phyloP scores from a whole-genome alignment of 2,888 invertebrate species.

The Unio pictorum region DNA sequence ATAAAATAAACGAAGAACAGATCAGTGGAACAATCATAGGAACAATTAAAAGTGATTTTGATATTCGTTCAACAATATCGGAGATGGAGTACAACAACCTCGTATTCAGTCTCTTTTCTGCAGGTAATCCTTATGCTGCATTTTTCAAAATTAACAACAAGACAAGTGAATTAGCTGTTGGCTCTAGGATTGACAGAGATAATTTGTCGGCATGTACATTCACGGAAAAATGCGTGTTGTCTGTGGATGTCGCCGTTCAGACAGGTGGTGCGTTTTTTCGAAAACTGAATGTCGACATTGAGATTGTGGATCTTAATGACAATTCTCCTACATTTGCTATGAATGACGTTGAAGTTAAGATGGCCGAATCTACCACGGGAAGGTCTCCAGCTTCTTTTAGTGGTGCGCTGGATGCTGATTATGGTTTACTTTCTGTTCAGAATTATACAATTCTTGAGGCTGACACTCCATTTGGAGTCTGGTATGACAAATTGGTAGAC shows the following conservation, averaged over 20 bases:
- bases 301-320: conserved; percentile 55
- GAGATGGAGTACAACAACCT: conserved; percentile 41
- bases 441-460: conserved; percentile 39
- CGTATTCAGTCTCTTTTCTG: conserved; percentile 48
- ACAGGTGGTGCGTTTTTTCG: conserved; percentile 47
- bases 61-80: conserved; percentile 39
- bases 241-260: conserved; percentile 52
- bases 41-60: conserved; percentile 39
- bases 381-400: conserved; percentile 36
- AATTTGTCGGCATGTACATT: conserved; percentile 35
- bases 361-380: conserved; percentile 44
- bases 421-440: conserved; percentile 43
- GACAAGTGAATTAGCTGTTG: conserved; percentile 39
- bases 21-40: conserved; percentile 35
- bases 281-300: conserved; percentile 47
- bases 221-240: conserved; percentile 26
- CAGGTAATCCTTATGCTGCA: conserved; percentile 39
- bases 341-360: conserved; percentile 31
- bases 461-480: conserved; percentile 40
- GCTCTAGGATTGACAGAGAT: conserved; percentile 41
- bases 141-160: conserved; percentile 44
- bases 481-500: conserved; percentile 33
- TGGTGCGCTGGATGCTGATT: conserved; percentile 50
- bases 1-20: conserved; percentile 41
- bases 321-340: conserved; percentile 50